Evolutionary conservation across 1,140 invertebrate species (phyloP).

Genomic region (Heterodera carotae): DNA sequence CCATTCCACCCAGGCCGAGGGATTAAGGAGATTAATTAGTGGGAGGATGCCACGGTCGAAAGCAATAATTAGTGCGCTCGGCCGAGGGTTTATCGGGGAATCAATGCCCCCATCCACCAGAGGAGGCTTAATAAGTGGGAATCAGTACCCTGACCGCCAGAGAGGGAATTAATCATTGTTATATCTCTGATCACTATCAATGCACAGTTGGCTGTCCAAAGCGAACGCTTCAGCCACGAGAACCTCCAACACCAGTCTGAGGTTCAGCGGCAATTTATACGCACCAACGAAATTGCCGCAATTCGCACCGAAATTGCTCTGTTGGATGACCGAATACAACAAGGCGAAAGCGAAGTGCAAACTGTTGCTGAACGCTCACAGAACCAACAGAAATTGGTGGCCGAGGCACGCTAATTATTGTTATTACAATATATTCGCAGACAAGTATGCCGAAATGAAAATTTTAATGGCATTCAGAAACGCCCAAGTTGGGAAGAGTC

Average conservation of each 20-base stretch:
- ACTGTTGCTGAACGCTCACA: slow-evolving; percentile 24
- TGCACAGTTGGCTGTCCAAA: slow-evolving; percentile 51
- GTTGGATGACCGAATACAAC: slow-evolving; percentile 33
- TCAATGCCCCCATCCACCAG: too few relatives aligned
- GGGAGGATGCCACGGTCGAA: too few relatives aligned
- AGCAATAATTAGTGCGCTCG: too few relatives aligned
- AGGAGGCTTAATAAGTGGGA: too few relatives aligned
- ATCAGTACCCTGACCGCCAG: too few relatives aligned
- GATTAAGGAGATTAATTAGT: too few relatives aligned
- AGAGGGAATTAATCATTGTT: background rate
- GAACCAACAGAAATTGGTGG: slow-evolving; percentile 52
- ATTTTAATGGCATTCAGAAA: slow-evolving; percentile 30
- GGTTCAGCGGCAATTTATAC: slow-evolving; percentile 41
- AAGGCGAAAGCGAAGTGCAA: slow-evolving; percentile 36
- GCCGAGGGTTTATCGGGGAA: slow-evolving; percentile 7
- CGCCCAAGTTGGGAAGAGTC: slow-evolving; percentile 34
- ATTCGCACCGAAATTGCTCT: slow-evolving; percentile 36
- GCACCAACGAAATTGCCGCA: slow-evolving; percentile 49
- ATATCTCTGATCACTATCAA: too few relatives aligned
- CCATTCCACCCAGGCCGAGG: too few relatives aligned
- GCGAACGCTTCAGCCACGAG: slow-evolving; percentile 52
- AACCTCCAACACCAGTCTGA: slow-evolving; percentile 53
- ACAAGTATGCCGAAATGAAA: too few relatives aligned
- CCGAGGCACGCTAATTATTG: slow-evolving; percentile 34
- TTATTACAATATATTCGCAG: too few relatives aligned